Evolutionary conservation across 2,113 vertebrate species (phyloP).

Genomic region (Ptilorrhoa leucosticta): DNA sequence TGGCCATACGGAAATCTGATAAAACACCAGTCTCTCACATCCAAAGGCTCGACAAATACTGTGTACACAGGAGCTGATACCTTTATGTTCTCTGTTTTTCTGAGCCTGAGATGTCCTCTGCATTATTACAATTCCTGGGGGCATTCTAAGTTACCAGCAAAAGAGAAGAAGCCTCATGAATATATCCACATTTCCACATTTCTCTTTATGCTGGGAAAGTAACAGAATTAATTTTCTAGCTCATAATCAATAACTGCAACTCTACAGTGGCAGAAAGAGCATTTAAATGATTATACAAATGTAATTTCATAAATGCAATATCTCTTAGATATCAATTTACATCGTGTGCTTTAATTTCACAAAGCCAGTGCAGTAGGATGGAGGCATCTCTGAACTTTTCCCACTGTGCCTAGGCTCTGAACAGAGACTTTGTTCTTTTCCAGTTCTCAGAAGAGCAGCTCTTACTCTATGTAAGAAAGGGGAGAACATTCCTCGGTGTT

Average conservation of each 20-base stretch:
- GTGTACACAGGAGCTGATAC: not conserved
- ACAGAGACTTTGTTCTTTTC: not conserved
- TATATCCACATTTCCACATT: not conserved
- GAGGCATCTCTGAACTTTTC: not conserved
- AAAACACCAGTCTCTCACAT: not conserved
- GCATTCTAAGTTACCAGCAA: not conserved
- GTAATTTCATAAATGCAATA: not conserved
- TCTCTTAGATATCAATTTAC: not conserved
- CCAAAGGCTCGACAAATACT: not conserved
- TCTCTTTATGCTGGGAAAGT: not conserved
- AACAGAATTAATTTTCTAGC: not conserved
- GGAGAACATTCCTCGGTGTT: not conserved
- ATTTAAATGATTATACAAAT: not conserved
- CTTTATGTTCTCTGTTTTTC: not conserved
- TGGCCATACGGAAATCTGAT: not conserved
- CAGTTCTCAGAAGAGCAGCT: not conserved
- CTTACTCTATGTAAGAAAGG: not conserved
- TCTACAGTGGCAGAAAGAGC: not conserved
- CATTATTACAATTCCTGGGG: not conserved
- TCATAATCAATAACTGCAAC: not conserved
- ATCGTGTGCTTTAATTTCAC: not conserved
- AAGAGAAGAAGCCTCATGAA: not conserved
- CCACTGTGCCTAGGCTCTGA: not conserved
- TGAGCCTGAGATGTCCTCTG: not conserved
- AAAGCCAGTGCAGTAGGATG: not conserved